Percentiles rank a stretch among this genome's conserved stretches.
Evolutionary conservation across 2,797 vertebrate genomes (phyloP).

Genomic region (Cichlasoma orientale): DNA sequence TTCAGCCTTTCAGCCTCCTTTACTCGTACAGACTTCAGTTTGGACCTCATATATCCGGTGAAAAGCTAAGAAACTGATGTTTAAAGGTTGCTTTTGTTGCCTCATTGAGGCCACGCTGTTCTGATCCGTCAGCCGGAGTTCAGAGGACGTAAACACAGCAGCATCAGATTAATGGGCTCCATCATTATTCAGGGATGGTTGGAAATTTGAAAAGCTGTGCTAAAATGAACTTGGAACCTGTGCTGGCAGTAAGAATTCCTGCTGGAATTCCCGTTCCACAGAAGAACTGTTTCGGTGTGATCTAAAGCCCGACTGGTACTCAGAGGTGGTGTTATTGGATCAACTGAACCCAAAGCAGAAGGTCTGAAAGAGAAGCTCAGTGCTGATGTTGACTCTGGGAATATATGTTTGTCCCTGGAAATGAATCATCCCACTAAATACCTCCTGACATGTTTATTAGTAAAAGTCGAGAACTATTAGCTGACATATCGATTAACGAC

Average conservation of each 20-base stretch:
- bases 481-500: neutral
- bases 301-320: neutral
- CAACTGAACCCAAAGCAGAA: neutral
- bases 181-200: no score
- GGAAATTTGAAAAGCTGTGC: no score
- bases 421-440: neutral
- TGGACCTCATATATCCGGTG: neutral
- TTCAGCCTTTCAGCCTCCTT: neutral
- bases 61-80: fast-evolving
- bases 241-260: no score
- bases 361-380: fast-evolving
- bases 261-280: neutral
- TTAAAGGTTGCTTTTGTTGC: neutral
- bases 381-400: neutral
- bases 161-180: fast-evolving
- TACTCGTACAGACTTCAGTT: neutral
- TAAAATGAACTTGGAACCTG: fast-evolving
- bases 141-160: fast-evolving
- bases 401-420: neutral
- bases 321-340: neutral
- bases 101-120: neutral
- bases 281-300: neutral
- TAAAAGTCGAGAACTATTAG: neutral
- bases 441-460: neutral
- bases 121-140: neutral